phyloP scores from a whole-genome alignment of 1,140 invertebrate species.

The Pygmarrhopalites habei region DNA sequence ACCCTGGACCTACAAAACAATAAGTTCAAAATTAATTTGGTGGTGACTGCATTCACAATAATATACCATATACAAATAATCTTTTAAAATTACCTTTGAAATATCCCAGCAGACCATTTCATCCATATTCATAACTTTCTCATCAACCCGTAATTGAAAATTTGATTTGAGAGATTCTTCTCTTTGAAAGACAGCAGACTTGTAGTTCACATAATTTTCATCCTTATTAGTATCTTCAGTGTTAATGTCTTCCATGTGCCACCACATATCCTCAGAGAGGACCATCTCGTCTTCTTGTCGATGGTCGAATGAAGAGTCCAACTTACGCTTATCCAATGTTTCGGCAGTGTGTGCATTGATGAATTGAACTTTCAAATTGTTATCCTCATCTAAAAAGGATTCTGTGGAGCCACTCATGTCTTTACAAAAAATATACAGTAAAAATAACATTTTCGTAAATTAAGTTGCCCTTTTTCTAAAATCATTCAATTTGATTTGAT shows the following conservation, averaged over 20 bases:
- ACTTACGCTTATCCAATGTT: slow-evolving; percentile 58
- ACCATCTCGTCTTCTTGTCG: slow-evolving; percentile 36
- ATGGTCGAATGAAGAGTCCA: slow-evolving; percentile 41
- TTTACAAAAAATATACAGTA: too few relatives aligned
- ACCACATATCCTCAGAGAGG: slow-evolving; percentile 39
- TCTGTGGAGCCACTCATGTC: slow-evolving; percentile 40
- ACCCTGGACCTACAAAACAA: neutral
- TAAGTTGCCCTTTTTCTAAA: too few relatives aligned
- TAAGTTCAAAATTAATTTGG: too few relatives aligned
- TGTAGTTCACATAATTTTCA: too few relatives aligned
- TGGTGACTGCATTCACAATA: too few relatives aligned
- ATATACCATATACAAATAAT: neutral
- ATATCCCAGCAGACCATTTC: slow-evolving; percentile 27
- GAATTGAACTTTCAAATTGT: slow-evolving; percentile 62
- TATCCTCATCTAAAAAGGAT: slow-evolving; percentile 42
- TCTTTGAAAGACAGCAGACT: neutral
- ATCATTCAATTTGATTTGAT: too few relatives aligned
- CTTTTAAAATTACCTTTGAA: slow-evolving; percentile 11
- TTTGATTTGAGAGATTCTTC: slow-evolving; percentile 30
- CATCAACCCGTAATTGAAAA: slow-evolving; percentile 25
- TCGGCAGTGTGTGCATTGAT: slow-evolving; percentile 75
- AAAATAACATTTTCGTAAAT: too few relatives aligned
- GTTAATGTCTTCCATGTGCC: slow-evolving; percentile 44
- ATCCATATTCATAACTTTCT: slow-evolving; percentile 21
- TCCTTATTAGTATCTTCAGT: slow-evolving; percentile 31